Conservation (phyloP, 2,113 vertebrate species). For the Hypocryptadius cinnamomeus region DNA sequence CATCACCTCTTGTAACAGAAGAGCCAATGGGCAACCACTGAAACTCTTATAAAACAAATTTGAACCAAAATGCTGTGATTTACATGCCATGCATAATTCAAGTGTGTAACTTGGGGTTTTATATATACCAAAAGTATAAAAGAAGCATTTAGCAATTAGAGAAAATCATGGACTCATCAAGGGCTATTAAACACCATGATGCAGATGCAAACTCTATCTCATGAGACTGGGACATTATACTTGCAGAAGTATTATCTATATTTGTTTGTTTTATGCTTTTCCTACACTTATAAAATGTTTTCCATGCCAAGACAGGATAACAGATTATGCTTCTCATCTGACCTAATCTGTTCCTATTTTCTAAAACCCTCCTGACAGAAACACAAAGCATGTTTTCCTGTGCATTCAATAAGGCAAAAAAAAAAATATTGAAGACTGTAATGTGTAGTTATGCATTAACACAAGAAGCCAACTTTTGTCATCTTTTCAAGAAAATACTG, state of each 20-base stretch:
- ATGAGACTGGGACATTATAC: neutral
- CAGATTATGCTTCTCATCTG: neutral
- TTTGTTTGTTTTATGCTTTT: neutral
- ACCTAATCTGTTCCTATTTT: neutral
- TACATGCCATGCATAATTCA: constrained; percentile 20
- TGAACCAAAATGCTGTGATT: neutral
- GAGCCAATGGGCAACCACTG: constrained; percentile 2
- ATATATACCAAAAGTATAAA: neutral
- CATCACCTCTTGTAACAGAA: neutral
- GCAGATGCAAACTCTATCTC: neutral
- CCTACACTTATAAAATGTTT: neutral
- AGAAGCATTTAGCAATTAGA: constrained; percentile 1
- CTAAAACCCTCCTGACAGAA: neutral
- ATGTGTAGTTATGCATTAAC: neutral
- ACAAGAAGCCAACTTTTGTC: neutral
- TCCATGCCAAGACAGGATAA: neutral
- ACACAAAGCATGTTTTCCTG: neutral
- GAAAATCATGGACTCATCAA: neutral
- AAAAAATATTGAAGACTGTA: neutral
- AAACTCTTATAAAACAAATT: neutral
- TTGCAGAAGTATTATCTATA: neutral
- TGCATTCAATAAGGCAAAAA: neutral
- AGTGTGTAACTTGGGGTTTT: neutral
- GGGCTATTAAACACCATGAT: neutral
- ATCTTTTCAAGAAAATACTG: neutral